phyloP scores from a whole-genome alignment of 2,888 invertebrate species.

The Synanthedon myopaeformis region DNA sequence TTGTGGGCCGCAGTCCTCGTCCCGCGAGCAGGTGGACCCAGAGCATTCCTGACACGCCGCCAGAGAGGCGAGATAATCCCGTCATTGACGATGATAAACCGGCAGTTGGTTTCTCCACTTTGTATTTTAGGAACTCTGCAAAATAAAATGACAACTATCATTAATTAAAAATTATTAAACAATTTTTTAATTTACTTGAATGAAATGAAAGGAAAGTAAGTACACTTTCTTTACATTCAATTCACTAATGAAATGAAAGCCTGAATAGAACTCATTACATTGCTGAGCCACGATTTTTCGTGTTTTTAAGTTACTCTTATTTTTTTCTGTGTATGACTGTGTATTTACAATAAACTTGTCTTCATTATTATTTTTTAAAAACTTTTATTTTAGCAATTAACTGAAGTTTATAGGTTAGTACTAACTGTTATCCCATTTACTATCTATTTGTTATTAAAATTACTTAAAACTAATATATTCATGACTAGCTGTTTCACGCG shows the following conservation, averaged over 20 bases:
- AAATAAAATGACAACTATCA: conserved; percentile 9
- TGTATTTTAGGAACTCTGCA: conserved; percentile 90
- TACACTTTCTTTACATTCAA: background rate
- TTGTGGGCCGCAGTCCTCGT: conserved; percentile 82
- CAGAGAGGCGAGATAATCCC: conserved; percentile 57
- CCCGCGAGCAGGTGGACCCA: conserved; percentile 93
- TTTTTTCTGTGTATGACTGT: too few relatives aligned
- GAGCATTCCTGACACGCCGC: conserved; percentile 83
- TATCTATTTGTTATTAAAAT: too few relatives aligned
- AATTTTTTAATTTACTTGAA: background rate
- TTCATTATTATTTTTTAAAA: too few relatives aligned
- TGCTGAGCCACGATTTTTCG: too few relatives aligned
- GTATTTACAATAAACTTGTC: too few relatives aligned
- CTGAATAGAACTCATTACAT: background rate
- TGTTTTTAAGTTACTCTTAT: too few relatives aligned
- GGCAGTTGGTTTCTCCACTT: conserved; percentile 79
- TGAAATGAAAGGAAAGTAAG: background rate
- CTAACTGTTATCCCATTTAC: too few relatives aligned
- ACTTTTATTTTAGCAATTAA: too few relatives aligned
- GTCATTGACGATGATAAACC: conserved; percentile 71
- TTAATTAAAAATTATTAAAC: background rate
- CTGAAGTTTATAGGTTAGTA: too few relatives aligned
- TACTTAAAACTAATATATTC: too few relatives aligned
- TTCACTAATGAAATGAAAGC: background rate
- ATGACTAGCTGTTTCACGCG: too few relatives aligned